Evolutionary conservation across 30 jellyfish, hydroid and myxozoan species (phyloP), one percentile per base, ranked within the genome.

Genomic region (Pelagia noctiluca): DNA sequence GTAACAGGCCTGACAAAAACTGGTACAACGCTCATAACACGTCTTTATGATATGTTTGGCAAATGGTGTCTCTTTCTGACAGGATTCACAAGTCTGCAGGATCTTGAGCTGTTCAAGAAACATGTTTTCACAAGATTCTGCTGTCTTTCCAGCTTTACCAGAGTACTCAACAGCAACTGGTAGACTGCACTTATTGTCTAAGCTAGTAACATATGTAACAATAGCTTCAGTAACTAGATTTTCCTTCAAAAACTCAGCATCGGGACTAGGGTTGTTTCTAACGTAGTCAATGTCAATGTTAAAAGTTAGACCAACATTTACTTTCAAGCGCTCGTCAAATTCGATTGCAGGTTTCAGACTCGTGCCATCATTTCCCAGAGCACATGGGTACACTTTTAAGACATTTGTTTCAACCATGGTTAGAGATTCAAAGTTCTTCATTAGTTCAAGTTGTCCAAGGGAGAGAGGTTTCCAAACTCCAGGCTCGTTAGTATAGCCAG

Each of bases 91-190:
- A 73, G 72, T 73, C 85, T 73, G 85, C 50, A 73, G 85, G 72
- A 73, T 73, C 72, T 73, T 73, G 16, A 73, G 72, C 72, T 73
- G 85, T 46, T 73, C 72, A 73, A 50, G 71, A 50, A 73, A 38
- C 85, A 73, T 37, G n/a, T 73, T 30, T 73, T 36, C 72, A 42
- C 71, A 50, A 42, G 71, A 42, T 73, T 73, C 72, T 42, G 72
- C 85, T 73, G 85, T 42, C 85, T 73, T 73, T 75, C 87, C 87
- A 57, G 87, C 77, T 75, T 75, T 75, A 32, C 37, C 37, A 2
- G 77, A 50, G 64, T 49, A 75, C 87, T 75, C 87, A 33, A 52
- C 87, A 49, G 87, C 75, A 50, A 50, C 77, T 29, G 87, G 87
- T 50, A 75, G 35, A 33, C 76, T 50, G 63, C 75, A 52, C 78